phyloP scores from a whole-genome alignment of 2,113 vertebrate genomes.

The Turdus rufiventris region DNA sequence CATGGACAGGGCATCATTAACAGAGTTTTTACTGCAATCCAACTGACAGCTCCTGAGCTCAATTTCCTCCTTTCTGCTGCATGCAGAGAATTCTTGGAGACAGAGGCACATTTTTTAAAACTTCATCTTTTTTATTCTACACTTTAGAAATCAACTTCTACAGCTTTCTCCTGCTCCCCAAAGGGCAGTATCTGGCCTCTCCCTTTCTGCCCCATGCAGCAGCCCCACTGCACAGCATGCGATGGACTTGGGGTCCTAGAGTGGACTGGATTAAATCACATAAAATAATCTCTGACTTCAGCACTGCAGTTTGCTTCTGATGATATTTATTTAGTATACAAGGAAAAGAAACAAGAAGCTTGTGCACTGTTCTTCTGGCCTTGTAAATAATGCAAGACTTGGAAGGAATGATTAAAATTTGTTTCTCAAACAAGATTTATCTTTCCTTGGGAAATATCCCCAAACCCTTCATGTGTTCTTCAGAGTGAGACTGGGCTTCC shows the following conservation, averaged over 20 bases:
- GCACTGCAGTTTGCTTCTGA: not conserved
- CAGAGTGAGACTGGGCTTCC: not conserved
- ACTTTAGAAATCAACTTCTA: not conserved
- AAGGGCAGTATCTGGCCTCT: not conserved
- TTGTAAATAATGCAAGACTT: not conserved
- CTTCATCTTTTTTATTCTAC: not conserved
- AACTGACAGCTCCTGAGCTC: slow-evolving; percentile 4
- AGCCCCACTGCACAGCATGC: rapidly evolving
- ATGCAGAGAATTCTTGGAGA: not conserved
- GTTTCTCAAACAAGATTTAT: not conserved
- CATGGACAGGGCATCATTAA: slow-evolving; percentile 38
- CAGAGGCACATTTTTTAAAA: not conserved
- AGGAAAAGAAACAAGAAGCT: not conserved
- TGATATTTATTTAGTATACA: not conserved
- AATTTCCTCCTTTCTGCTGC: slow-evolving; percentile 31
- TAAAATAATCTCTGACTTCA: not conserved
- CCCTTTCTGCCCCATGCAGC: not conserved
- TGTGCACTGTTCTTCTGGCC: not conserved
- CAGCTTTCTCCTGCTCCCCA: not conserved
- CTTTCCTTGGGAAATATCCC: not conserved
- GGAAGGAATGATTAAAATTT: not conserved
- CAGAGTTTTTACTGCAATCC: slow-evolving; percentile 38
- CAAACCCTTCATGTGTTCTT: not conserved
- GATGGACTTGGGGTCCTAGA: too few relatives aligned
- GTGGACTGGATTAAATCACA: not conserved